Evolutionary conservation across 2,888 invertebrate genomes (phyloP).

Genomic region (Byasa hedistus): DNA sequence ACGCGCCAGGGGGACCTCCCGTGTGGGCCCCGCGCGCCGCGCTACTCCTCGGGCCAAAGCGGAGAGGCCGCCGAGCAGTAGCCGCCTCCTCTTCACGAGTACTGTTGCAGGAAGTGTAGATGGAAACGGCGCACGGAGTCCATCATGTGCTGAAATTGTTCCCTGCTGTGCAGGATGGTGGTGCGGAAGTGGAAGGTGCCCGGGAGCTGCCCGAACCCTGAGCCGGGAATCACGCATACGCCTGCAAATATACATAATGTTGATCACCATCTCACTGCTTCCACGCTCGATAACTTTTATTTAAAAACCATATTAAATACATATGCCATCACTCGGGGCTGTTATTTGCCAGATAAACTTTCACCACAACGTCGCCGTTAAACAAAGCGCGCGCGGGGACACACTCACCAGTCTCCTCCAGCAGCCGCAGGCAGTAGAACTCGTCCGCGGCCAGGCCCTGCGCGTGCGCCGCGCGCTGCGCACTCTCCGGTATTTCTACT

Average conservation of each 20-base stretch:
- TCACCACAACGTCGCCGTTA: too few relatives aligned
- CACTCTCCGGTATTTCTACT: conserved; percentile 85
- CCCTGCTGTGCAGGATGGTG: conserved; percentile 93
- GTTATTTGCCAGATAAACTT: too few relatives aligned
- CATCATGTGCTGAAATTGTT: conserved; percentile 89
- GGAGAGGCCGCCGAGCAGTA: neutral
- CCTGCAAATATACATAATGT: conserved; percentile 70
- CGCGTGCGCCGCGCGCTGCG: conserved; percentile 84
- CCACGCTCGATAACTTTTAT: too few relatives aligned
- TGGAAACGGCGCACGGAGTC: conserved; percentile 91
- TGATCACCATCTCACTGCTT: too few relatives aligned
- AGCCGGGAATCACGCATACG: conserved; percentile 96
- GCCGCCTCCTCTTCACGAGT: neutral
- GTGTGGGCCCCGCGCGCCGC: too few relatives aligned
- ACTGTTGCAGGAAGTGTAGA: conserved; percentile 29
- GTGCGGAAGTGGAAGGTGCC: conserved; percentile 97
- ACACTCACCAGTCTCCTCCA: conserved; percentile 85
- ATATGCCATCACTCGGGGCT: too few relatives aligned
- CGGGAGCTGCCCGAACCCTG: conserved; percentile 96
- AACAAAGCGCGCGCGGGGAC: too few relatives aligned
- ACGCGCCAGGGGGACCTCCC: too few relatives aligned
- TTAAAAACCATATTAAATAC: too few relatives aligned
- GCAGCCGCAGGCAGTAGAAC: conserved; percentile 89
- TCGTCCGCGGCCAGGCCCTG: conserved; percentile 85
- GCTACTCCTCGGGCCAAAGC: neutral